phyloP scores from a whole-genome alignment of 1,140 invertebrate genomes.

The Zaprionus ghesquierei region DNA sequence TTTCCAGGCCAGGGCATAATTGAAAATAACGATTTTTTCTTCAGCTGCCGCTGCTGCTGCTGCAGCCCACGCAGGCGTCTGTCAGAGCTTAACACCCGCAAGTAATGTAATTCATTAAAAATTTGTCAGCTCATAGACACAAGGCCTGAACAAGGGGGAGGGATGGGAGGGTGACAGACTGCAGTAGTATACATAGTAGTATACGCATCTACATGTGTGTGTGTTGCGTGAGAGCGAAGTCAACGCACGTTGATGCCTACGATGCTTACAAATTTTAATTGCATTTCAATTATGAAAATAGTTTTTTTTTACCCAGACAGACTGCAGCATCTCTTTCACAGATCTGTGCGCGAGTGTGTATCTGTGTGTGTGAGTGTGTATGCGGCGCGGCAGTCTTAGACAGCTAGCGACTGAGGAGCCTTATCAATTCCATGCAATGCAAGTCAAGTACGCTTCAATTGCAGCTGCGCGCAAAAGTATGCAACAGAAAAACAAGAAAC shows the following conservation, averaged over 20 bases:
- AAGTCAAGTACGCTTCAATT: neutral
- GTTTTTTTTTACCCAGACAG: conserved; percentile 31
- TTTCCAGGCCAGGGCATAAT: conserved; percentile 54
- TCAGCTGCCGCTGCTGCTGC: neutral
- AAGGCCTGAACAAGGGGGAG: neutral
- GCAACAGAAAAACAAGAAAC: neutral
- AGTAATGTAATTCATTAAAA: conserved; percentile 81
- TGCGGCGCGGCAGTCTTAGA: conserved; percentile 41
- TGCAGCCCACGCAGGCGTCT: conserved; percentile 1
- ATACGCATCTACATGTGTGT: neutral
- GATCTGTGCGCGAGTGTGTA: neutral
- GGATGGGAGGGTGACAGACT: neutral
- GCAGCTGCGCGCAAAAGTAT: conserved; percentile 29
- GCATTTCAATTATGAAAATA: conserved; percentile 76
- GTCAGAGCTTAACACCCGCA: conserved; percentile 62
- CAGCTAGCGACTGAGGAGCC: conserved; percentile 11
- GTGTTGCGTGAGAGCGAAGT: conserved; percentile 31
- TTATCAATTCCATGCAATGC: conserved; percentile 60
- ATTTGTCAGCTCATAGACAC: conserved; percentile 47
- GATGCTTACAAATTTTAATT: conserved; percentile 73
- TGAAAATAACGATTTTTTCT: conserved; percentile 72
- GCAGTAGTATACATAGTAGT: neutral
- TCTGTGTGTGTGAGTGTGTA: conserved; percentile 15
- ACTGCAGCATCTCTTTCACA: neutral
- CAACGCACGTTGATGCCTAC: conserved; percentile 55